Evolutionary conservation across 1,140 invertebrate genomes (phyloP).

Genomic region (Elysia chlorotica): DNA sequence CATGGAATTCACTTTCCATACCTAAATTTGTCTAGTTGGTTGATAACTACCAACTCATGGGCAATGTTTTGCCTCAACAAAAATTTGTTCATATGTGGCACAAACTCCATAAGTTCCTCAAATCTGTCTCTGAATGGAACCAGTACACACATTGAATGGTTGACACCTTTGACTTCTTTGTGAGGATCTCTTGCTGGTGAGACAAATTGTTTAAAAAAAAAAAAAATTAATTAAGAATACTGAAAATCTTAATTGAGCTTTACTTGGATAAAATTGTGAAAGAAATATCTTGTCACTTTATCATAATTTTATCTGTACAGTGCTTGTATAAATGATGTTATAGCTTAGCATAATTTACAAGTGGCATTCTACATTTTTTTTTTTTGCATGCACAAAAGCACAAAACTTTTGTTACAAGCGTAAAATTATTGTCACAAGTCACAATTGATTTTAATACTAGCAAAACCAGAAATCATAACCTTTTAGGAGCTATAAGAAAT

Average conservation of each 20-base stretch:
- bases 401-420: too few species aligned
- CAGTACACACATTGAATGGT: slow-evolving; percentile 74
- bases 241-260: neutral
- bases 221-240: neutral
- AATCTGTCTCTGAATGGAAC: slow-evolving; percentile 94
- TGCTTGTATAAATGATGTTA: too few species aligned
- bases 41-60: slow-evolving; percentile 90
- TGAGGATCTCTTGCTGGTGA: too few species aligned
- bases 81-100: slow-evolving; percentile 87
- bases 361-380: too few species aligned
- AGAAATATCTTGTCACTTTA: neutral
- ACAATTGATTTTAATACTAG: too few species aligned
- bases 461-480: too few species aligned
- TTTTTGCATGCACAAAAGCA: too few species aligned
- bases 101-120: slow-evolving; percentile 91
- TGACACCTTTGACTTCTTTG: neutral
- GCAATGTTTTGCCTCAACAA: slow-evolving; percentile 79
- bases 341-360: too few species aligned
- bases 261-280: neutral
- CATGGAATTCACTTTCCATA: slow-evolving; percentile 37
- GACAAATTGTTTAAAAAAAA: neutral
- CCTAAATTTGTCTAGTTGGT: slow-evolving; percentile 75
- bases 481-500: too few species aligned
- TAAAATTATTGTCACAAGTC: too few species aligned
- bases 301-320: neutral